These are phyloP conservation scores for Diadema setosum DNA, from an alignment of 35 echinoderm and acorn worm species.

Conservation along the genomic window DNA sequence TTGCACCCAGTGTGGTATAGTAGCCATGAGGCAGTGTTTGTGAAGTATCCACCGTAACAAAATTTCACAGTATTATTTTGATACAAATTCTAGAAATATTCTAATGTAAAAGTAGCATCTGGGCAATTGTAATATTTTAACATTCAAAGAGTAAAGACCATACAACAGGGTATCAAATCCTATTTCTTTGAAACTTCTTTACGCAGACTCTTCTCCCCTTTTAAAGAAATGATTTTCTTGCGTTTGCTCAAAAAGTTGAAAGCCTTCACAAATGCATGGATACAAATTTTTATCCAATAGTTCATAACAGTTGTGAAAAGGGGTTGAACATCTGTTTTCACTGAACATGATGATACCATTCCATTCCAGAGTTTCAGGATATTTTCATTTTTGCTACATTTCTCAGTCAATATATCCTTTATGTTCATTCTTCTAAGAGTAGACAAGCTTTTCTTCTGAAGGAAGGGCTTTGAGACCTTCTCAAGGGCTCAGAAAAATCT, in stretches of 20 bases:
- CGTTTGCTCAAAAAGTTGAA: background rate
- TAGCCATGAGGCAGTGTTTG: no score
- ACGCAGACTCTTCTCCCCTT: background rate
- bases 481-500: background rate
- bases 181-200: background rate
- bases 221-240: background rate
- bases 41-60: no score
- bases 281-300: background rate
- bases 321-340: background rate
- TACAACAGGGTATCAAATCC: no score
- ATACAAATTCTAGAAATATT: no score
- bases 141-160: no score
- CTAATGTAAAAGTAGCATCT: no score
- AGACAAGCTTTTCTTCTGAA: background rate
- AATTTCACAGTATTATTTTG: no score
- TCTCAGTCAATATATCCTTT: background rate
- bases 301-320: background rate
- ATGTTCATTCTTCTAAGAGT: background rate
- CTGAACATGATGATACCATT: background rate
- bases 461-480: background rate
- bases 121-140: no score
- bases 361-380: background rate
- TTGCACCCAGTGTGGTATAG: no score
- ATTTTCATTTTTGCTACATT: background rate
- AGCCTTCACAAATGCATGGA: background rate